These are phyloP conservation scores for Yponomeuta plumbellus DNA, from an alignment of 2,888 invertebrate species.

Conservation along the genomic window DNA sequence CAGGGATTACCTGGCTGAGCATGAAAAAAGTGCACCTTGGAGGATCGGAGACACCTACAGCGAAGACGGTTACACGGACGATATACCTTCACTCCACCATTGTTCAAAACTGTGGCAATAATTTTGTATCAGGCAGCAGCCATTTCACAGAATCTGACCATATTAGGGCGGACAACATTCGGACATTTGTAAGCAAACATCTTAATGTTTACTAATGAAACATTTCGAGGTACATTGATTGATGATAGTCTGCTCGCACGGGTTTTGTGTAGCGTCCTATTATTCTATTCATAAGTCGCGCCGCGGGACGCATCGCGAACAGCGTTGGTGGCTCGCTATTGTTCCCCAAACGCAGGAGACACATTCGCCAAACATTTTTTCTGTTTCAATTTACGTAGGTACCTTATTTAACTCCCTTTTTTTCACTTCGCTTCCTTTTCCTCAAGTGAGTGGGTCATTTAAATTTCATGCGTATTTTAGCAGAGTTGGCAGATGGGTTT, in stretches of 20 bases:
- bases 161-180: slow-evolving; percentile 60
- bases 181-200: slow-evolving; percentile 73
- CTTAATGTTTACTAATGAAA: slow-evolving; percentile 77
- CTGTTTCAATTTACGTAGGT: not conserved
- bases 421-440: slow-evolving; percentile 35
- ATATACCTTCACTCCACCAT: slow-evolving; percentile 24
- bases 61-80: not conserved
- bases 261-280: slow-evolving; percentile 63
- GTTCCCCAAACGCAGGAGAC: slow-evolving; percentile 41
- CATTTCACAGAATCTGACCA: slow-evolving; percentile 64
- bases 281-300: slow-evolving; percentile 69
- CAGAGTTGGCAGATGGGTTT: slow-evolving; percentile 51
- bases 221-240: slow-evolving; percentile 72
- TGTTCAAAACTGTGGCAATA: slow-evolving; percentile 51
- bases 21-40: too few relatives aligned
- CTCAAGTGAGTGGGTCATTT: slow-evolving; percentile 53
- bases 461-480: slow-evolving; percentile 70
- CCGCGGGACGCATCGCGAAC: slow-evolving; percentile 57
- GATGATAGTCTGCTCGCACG: slow-evolving; percentile 60
- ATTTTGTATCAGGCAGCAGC: slow-evolving; percentile 47
- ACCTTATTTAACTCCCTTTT: slow-evolving; percentile 35
- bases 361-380: slow-evolving; percentile 58
- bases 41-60: not conserved
- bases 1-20: not conserved
- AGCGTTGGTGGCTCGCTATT: slow-evolving; percentile 70